phyloP scores from a whole-genome alignment of 2,113 vertebrate species.

The Mormoops blainvillei region DNA sequence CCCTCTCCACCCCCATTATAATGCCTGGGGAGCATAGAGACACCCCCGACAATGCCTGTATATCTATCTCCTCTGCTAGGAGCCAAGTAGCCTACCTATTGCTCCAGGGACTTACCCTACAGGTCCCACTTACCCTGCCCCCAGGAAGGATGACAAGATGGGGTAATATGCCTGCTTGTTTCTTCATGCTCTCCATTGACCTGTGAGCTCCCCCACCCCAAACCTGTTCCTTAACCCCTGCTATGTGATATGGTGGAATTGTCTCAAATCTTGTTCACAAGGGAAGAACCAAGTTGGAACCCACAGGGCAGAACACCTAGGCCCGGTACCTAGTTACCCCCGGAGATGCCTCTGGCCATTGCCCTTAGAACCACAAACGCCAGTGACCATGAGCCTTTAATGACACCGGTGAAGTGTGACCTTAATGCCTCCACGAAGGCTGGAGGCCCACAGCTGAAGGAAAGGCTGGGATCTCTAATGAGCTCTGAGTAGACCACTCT shows the following conservation, averaged over 20 bases:
- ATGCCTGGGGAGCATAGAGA: too few species aligned
- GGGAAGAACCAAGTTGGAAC: background rate
- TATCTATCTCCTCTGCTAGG: background rate
- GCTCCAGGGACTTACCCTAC: rapidly evolving
- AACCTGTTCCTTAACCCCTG: background rate
- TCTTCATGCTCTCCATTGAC: background rate
- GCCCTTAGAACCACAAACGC: background rate
- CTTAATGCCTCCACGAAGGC: too few species aligned
- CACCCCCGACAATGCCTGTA: too few species aligned
- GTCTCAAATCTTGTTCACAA: background rate
- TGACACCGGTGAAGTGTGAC: background rate
- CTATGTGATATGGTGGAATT: background rate
- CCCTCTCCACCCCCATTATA: background rate
- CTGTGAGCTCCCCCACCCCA: background rate
- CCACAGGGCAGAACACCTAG: background rate
- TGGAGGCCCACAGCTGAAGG: background rate
- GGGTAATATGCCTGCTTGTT: too few species aligned
- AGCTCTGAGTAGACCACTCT: background rate
- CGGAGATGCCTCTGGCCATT: background rate
- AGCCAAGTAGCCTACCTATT: background rate
- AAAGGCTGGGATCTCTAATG: background rate
- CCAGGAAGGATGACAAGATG: background rate
- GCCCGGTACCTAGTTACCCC: background rate
- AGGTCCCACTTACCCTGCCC: background rate
- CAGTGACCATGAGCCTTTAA: background rate